phyloP scores from a whole-genome alignment of 2,113 vertebrate genomes.

The Nothobranchius kuhntae region DNA sequence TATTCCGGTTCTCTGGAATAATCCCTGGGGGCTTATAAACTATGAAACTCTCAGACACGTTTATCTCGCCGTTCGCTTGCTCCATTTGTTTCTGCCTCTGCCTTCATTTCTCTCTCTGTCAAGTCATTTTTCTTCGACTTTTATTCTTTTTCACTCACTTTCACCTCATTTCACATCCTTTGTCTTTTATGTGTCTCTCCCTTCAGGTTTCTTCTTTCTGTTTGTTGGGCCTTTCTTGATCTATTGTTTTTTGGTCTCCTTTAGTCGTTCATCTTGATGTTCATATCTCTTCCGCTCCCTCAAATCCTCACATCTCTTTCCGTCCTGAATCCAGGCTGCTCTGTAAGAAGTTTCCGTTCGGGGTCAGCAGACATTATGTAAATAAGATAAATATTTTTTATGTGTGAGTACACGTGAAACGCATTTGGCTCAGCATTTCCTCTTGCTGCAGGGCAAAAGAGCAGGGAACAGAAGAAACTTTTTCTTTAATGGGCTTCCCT shows the following conservation, averaged over 20 bases:
- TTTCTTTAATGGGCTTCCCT: slow-evolving; percentile 49
- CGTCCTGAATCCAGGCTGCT: slow-evolving; percentile 10
- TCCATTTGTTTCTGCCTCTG: slow-evolving; percentile 57
- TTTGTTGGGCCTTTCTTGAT: slow-evolving; percentile 35
- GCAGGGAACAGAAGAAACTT: slow-evolving; percentile 28
- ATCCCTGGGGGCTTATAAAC: slow-evolving; percentile 54
- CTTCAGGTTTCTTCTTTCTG: slow-evolving; percentile 27
- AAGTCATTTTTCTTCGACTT: slow-evolving; percentile 37
- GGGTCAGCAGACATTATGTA: slow-evolving; percentile 11
- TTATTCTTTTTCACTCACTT: slow-evolving; percentile 33
- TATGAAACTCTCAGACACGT: slow-evolving; percentile 54
- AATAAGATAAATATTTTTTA: slow-evolving; percentile 25
- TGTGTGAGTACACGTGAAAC: slow-evolving; percentile 20
- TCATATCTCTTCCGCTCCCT: slow-evolving; percentile 32
- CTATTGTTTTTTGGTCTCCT: slow-evolving; percentile 10
- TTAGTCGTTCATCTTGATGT: slow-evolving; percentile 39
- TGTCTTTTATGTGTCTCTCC: slow-evolving; percentile 43
- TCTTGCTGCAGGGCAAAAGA: slow-evolving; percentile 44
- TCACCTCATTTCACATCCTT: slow-evolving; percentile 63
- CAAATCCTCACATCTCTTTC: slow-evolving; percentile 24
- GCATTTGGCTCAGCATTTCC: slow-evolving; percentile 30
- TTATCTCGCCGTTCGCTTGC: slow-evolving; percentile 47
- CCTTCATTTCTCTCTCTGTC: slow-evolving; percentile 35
- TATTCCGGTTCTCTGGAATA: slow-evolving; percentile 46
- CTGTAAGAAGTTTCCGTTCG: slow-evolving; percentile 41